Evolutionary conservation across 2,113 vertebrate species (phyloP).

Genomic region (Isichthys henryi): DNA sequence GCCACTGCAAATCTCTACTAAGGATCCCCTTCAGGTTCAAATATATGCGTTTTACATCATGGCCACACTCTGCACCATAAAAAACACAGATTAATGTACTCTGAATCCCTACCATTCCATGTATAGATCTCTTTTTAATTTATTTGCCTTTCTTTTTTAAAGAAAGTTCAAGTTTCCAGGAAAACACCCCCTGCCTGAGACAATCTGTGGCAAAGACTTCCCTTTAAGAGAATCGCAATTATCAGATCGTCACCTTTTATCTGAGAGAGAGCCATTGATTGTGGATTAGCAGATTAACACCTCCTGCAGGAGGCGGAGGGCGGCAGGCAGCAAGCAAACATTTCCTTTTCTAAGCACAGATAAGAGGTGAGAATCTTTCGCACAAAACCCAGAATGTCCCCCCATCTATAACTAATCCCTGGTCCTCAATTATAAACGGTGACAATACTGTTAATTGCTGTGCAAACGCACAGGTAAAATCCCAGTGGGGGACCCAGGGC

Average conservation of each 20-base stretch:
- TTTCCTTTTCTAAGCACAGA: background rate
- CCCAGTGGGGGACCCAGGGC: background rate
- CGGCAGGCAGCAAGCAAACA: background rate
- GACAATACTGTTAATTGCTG: background rate
- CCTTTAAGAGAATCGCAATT: conserved; percentile 41
- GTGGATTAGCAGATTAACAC: conserved; percentile 52
- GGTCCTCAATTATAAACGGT: background rate
- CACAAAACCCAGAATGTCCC: background rate
- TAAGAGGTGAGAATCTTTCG: background rate
- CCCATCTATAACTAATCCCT: background rate
- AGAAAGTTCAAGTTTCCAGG: background rate
- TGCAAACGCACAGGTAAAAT: background rate
- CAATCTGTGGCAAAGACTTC: conserved; percentile 16
- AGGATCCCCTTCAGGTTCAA: background rate
- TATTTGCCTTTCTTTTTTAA: background rate
- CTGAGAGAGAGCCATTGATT: conserved; percentile 40
- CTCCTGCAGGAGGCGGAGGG: conserved; percentile 13
- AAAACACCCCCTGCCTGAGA: conserved; percentile 21
- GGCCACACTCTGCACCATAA: background rate
- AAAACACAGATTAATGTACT: background rate
- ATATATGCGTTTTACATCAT: background rate
- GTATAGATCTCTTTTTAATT: background rate
- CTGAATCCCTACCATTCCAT: background rate
- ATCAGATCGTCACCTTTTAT: conserved; percentile 43
- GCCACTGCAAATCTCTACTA: background rate